These are phyloP conservation scores for Chironomus riparius DNA, from an alignment of 2,888 invertebrate species.

Conservation along the genomic window DNA sequence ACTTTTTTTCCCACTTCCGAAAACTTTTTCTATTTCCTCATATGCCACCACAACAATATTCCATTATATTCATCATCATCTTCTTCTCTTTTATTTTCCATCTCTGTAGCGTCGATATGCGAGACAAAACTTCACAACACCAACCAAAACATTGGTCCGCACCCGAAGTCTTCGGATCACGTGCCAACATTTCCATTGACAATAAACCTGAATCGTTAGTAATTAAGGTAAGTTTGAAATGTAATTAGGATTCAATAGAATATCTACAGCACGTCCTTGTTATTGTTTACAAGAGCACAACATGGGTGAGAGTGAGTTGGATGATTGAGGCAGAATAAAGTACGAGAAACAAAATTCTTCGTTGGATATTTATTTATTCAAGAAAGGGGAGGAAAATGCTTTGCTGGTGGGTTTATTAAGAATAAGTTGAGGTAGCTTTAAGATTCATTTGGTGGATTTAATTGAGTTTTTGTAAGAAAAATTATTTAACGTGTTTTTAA, in stretches of 20 bases:
- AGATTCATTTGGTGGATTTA: too few relatives aligned
- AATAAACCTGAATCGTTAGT: constrained; percentile 25
- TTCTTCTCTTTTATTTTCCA: not conserved
- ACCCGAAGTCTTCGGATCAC: constrained; percentile 64
- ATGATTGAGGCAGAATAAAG: too few relatives aligned
- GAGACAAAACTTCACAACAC: constrained; percentile 57
- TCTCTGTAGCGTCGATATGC: constrained; percentile 62
- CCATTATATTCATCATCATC: too few relatives aligned
- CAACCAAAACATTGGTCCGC: constrained; percentile 70
- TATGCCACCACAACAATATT: not conserved
- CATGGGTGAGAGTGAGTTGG: too few relatives aligned
- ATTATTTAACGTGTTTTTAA: too few relatives aligned
- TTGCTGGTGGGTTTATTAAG: too few relatives aligned
- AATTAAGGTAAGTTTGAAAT: constrained; percentile 24
- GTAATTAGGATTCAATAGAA: constrained; percentile 8
- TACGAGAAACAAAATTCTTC: too few relatives aligned
- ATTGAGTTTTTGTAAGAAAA: too few relatives aligned
- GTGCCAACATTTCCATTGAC: constrained; percentile 54
- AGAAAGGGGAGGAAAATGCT: too few relatives aligned
- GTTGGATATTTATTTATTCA: too few relatives aligned
- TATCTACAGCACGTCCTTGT: constrained; percentile 1
- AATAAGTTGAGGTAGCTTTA: too few relatives aligned
- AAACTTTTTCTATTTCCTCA: not conserved
- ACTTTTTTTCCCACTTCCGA: too few relatives aligned
- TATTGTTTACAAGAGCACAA: not conserved